phyloP scores from a whole-genome alignment of 2,888 invertebrate species.

The Scaptomyza parva region DNA sequence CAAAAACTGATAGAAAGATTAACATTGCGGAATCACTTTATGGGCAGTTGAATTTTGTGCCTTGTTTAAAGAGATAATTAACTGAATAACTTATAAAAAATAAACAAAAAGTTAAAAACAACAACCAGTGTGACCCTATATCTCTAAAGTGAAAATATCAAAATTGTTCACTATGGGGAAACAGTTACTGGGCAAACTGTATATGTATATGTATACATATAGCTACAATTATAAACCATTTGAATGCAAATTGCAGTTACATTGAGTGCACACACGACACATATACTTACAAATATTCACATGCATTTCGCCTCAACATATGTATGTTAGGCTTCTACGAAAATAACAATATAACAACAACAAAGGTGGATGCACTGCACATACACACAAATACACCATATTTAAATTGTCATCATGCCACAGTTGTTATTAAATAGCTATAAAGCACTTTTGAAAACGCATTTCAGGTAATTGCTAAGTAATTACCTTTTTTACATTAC shows the following conservation, averaged over 20 bases:
- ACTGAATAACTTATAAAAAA: no score
- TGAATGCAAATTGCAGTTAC: conserved; percentile 56
- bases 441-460: conserved; percentile 66
- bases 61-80: no score
- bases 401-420: conserved; percentile 78
- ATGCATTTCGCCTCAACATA: neutral
- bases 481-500: conserved; percentile 63
- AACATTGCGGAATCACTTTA: no score
- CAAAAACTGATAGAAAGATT: no score
- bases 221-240: conserved; percentile 24
- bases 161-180: no score
- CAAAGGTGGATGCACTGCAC: conserved; percentile 7
- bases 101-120: no score
- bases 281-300: neutral
- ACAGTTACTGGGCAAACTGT: no score
- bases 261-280: conserved; percentile 34
- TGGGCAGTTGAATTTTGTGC: no score
- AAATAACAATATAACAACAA: neutral
- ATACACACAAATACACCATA: conserved; percentile 25
- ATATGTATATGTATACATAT: neutral
- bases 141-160: no score
- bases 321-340: neutral
- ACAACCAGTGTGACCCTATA: no score
- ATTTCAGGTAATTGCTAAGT: conserved; percentile 75
- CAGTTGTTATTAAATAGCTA: conserved; percentile 74